Conservation (phyloP, 2,113 vertebrate genomes). For the Lepus europaeus region DNA sequence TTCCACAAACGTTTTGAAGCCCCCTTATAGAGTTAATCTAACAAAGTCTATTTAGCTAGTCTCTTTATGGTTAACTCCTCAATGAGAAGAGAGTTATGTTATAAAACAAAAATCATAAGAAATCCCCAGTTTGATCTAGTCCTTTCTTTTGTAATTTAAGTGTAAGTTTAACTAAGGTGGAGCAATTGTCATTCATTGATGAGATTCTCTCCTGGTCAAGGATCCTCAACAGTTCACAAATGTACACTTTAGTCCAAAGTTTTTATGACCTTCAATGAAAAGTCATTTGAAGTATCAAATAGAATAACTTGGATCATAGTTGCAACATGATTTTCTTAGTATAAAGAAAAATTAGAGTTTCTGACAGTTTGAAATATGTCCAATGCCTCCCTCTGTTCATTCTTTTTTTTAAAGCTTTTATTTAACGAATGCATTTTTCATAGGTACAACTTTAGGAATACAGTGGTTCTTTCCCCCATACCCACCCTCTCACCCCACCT, state of each 20-base stretch:
- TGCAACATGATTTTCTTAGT: constrained; percentile 57
- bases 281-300: constrained; percentile 63
- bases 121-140: constrained; percentile 22
- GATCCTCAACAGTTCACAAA: constrained; percentile 68
- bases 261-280: constrained; percentile 61
- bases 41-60: neutral
- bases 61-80: neutral
- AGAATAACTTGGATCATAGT: constrained; percentile 53
- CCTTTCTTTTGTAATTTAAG: constrained; percentile 68
- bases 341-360: constrained; percentile 55
- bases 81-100: constrained; percentile 36
- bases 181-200: constrained; percentile 53
- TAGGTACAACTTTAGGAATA: too few species aligned
- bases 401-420: neutral
- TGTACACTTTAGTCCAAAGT: constrained; percentile 66
- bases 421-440: too few species aligned
- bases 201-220: constrained; percentile 58
- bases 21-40: neutral
- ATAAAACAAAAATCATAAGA: constrained; percentile 48
- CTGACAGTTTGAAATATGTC: constrained; percentile 41
- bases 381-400: neutral
- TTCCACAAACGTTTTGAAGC: too few species aligned
- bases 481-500: too few species aligned
- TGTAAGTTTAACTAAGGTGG: constrained; percentile 60
- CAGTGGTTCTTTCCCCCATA: too few species aligned